Evolutionary conservation across 2,888 invertebrate genomes (phyloP).

Genomic region (Hirtodrosophila histrioides): DNA sequence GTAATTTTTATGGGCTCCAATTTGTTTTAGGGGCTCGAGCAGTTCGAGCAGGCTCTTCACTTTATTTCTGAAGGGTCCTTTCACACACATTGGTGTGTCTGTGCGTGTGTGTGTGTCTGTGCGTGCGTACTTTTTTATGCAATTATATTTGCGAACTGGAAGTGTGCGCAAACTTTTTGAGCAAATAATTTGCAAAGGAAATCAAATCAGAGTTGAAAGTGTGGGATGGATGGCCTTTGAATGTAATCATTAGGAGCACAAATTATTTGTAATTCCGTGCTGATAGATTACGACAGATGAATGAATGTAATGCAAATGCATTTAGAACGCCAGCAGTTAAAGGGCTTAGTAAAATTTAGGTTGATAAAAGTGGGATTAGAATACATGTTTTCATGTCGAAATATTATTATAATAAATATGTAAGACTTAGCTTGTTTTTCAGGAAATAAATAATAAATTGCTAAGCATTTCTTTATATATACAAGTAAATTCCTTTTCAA

Average conservation of each 20-base stretch:
- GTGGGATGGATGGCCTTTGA: constrained; percentile 31
- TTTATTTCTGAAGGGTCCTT: constrained; percentile 27
- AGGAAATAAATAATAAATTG: too few species aligned
- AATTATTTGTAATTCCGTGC: constrained; percentile 36
- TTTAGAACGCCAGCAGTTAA: neutral
- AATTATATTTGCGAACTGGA: constrained; percentile 46
- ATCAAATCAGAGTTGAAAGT: constrained; percentile 47
- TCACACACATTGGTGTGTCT: constrained; percentile 2
- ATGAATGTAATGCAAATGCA: constrained; percentile 12
- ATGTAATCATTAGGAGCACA: constrained; percentile 42
- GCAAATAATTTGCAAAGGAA: constrained; percentile 45
- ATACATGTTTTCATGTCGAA: too few species aligned
- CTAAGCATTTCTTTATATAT: too few species aligned
- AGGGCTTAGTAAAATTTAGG: neutral
- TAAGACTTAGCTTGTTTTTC: too few species aligned
- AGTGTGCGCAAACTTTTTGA: constrained; percentile 49
- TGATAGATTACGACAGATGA: neutral
- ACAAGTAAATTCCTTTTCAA: too few species aligned
- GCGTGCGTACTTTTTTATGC: constrained; percentile 32
- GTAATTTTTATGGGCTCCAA: constrained; percentile 61
- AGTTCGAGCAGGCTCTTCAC: constrained; percentile 28
- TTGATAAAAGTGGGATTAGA: neutral
- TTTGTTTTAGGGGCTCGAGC: constrained; percentile 48
- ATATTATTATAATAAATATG: too few species aligned
- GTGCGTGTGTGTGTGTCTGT: constrained; percentile 1